Evolutionary conservation across 2,797 vertebrate species (phyloP), one percentile per base, ranked within the genome.

Genomic region (Discoglossus pictus): DNA sequence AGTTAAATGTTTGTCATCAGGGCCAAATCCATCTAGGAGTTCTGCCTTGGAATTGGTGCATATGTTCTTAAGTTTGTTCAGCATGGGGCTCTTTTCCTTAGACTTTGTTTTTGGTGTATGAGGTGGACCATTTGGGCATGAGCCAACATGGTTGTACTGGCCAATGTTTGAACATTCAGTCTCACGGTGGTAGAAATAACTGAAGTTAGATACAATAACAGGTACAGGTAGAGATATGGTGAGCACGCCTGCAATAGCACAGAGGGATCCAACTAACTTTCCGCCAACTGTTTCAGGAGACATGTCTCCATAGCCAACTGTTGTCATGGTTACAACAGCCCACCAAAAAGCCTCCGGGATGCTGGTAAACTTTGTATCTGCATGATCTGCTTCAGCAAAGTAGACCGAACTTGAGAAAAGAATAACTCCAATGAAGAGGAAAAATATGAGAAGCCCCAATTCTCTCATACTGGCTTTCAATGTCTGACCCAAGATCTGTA

Each of bases 291-390:
- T 97, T 77, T 83, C 85, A 0, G 95, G 95, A 20, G 82, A 93
- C 94, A 97, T 97, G 85, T 98, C 95, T 0, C 95, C 95, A 0
- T 98, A 98, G 39, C 95, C 95, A 0, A 98, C 95, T 0, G 95
- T 98, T 0, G 95, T 98, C 95, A 98, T 98, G 68, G 93, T 90
- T 7, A 98, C 95, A 74, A 98, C 94, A 0, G 95, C 95, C 95
- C 95, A 98, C 95, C 95, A 98, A 79, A 98, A 98, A 0, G 95
- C 91, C 68, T 94, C 91, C 0, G 95, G 95, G 86, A 98, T 97
- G 87, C 95, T 97, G 73, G 92, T 94, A 84, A 97, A 97, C 1
- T 82, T 61, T 0, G 94, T 91, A 3, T 80, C 67, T 0, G 79
- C 84, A 4, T 86, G 83, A 79, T 98, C 95, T 10, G 89, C 94